Percentiles rank a stretch among this genome's conserved stretches.
Evolutionary conservation across 2,888 invertebrate species (phyloP).

Genomic region (Choristoneura rosaceana): DNA sequence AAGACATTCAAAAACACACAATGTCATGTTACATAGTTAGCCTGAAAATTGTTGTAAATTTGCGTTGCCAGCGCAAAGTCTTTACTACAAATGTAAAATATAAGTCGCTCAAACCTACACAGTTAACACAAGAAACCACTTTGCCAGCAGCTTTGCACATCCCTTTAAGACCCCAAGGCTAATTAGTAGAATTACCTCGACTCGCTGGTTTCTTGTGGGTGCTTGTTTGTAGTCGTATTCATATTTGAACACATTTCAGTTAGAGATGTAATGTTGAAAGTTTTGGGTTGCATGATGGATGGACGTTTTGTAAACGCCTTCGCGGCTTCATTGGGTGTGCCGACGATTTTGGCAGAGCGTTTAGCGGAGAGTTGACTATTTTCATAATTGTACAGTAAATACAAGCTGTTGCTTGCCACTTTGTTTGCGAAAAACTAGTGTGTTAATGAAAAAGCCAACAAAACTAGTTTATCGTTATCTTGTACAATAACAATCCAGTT

Average conservation of each 20-base stretch:
- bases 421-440: no score
- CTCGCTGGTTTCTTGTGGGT: slow-evolving; percentile 20
- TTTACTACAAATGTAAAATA: slow-evolving; percentile 8
- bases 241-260: slow-evolving; percentile 22
- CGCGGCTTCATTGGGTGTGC: not conserved
- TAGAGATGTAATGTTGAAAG: slow-evolving; percentile 9
- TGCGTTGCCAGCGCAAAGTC: not conserved
- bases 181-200: slow-evolving; percentile 19
- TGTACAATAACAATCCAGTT: no score
- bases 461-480: no score
- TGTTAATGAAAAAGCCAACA: no score
- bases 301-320: not conserved
- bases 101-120: slow-evolving; percentile 12
- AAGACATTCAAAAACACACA: not conserved
- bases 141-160: not conserved
- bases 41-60: not conserved
- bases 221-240: slow-evolving; percentile 9
- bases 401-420: no score
- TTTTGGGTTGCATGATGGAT: slow-evolving; percentile 20
- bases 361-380: no score
- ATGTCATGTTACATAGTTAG: no score
- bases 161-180: slow-evolving; percentile 17
- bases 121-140: slow-evolving; percentile 27
- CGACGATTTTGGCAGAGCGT: not conserved
- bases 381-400: no score